These are phyloP conservation scores for Erpobdella octoculata DNA, from an alignment of 2,888 invertebrate species.

Conservation along the genomic window DNA sequence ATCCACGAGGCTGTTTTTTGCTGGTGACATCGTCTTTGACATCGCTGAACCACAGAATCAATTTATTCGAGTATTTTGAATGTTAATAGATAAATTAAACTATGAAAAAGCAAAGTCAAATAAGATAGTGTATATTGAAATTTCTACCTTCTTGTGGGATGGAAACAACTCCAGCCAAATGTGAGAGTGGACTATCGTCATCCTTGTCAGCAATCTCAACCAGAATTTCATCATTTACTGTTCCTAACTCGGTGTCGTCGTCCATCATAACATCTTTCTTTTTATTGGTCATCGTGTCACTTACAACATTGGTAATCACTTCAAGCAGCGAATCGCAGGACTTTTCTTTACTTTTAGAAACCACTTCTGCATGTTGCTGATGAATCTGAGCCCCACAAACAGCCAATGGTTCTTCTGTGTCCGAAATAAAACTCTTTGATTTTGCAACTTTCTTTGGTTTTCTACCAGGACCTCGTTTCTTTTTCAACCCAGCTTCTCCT, in stretches of 20 bases:
- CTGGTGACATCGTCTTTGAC: not conserved
- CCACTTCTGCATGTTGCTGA: not conserved
- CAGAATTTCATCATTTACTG: not conserved
- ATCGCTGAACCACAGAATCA: too few relatives aligned
- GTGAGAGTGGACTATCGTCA: not conserved
- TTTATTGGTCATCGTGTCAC: not conserved
- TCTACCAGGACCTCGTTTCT: not conserved
- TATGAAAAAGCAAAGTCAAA: too few relatives aligned
- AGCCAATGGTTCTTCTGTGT: not conserved
- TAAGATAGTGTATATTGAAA: too few relatives aligned
- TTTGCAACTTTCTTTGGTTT: conserved; percentile 4
- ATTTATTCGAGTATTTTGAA: too few relatives aligned
- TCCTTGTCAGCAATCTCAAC: conserved; percentile 4
- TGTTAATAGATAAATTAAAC: too few relatives aligned
- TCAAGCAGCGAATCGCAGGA: not conserved
- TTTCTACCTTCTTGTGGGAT: too few relatives aligned
- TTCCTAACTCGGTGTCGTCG: not conserved
- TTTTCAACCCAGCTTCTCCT: not conserved
- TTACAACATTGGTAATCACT: not conserved
- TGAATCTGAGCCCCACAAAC: too few relatives aligned
- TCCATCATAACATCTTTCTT: not conserved
- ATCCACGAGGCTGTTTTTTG: not conserved
- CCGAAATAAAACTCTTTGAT: not conserved
- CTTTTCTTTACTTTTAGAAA: not conserved
- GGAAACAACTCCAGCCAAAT: not conserved